Base-by-base conservation (phyloP, 2,888 invertebrate species). In the Syrphus vitripennis region DNA sequence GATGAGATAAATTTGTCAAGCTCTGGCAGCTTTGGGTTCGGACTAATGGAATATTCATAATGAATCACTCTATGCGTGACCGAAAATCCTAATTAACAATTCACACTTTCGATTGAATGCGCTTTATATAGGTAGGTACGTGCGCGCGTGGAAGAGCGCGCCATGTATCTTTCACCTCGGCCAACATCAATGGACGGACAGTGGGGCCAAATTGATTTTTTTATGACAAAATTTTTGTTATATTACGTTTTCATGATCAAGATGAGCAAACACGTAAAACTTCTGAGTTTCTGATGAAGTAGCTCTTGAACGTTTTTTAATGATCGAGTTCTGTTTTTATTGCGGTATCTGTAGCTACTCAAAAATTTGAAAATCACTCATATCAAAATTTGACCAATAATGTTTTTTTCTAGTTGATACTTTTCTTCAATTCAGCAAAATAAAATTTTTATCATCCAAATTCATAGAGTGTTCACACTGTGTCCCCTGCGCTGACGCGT, bases 41-140 rank as follows among this genome's bases (percentile, higher is more conserved):
- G 19, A 34, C 83, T 83, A 83, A 79, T 83, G 83, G 83, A 75
- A 75, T 83, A 74, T 79, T 63, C 63, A 50, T 70, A 79, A 75
- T 75, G 70, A 83, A 79, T 79, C 83, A 79, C 45, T 74, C 74
- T 70, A 71, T 67, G 80, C 80, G 83, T 74, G 75, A 84, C 80
- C 76, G 80, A 76, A 76, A 76, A 72, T 80, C 61, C 71, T 76
- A 71, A 80, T 80, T 80, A 84, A 61, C 59, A 76, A 84, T 84
- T 80, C 76, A 67, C 71, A 84, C 71, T 76, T 83, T 75, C 70
- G 19, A 75, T 83, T 53, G 81, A 76, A 76, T 81, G 81, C 61
- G 59, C 55, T 75, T 63, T 82, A 65, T 65, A n/a, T 5, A 16
- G 24, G 12, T 14, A 16, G 7, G 14, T 14, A 7, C 37, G 12